Evolutionary conservation across 2,797 vertebrate species (phyloP).

Genomic region (Pteronotus mesoamericanus): DNA sequence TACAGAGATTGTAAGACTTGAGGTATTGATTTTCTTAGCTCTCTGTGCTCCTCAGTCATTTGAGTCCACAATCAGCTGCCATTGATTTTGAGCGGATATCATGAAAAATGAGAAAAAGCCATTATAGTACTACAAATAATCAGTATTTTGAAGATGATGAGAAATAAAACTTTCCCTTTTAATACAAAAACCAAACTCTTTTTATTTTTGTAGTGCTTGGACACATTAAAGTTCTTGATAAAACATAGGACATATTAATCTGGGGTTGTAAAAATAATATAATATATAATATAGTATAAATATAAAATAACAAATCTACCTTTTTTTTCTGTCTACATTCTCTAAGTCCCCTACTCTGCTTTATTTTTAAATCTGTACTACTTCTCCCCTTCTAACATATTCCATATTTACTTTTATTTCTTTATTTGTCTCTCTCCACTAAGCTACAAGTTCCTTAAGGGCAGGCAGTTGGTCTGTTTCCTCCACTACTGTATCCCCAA

Average conservation of each 20-base stretch:
- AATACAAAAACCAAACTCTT: neutral
- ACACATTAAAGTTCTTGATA: neutral
- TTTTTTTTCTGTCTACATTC: neutral
- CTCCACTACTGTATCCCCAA: neutral
- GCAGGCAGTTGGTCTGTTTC: neutral
- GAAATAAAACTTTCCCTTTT: neutral
- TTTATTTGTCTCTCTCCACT: neutral
- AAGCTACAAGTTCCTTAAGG: neutral
- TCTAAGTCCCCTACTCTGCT: neutral
- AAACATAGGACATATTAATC: neutral
- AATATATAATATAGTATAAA: neutral
- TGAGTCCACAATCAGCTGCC: neutral
- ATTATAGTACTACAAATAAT: neutral
- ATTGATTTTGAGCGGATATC: neutral
- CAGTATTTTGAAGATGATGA: neutral
- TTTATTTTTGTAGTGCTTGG: constrained; percentile 5
- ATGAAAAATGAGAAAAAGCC: neutral
- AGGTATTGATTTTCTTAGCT: neutral
- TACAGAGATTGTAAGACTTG: neutral
- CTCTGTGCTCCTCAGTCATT: neutral
- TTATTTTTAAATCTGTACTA: neutral
- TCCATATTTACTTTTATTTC: neutral
- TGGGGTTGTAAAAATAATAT: neutral
- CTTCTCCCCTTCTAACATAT: neutral
- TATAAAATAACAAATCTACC: neutral